Percentiles rank a stretch among this genome's conserved stretches.
phyloP scores from a whole-genome alignment of 2,797 vertebrate species.

The Trachops cirrhosus region DNA sequence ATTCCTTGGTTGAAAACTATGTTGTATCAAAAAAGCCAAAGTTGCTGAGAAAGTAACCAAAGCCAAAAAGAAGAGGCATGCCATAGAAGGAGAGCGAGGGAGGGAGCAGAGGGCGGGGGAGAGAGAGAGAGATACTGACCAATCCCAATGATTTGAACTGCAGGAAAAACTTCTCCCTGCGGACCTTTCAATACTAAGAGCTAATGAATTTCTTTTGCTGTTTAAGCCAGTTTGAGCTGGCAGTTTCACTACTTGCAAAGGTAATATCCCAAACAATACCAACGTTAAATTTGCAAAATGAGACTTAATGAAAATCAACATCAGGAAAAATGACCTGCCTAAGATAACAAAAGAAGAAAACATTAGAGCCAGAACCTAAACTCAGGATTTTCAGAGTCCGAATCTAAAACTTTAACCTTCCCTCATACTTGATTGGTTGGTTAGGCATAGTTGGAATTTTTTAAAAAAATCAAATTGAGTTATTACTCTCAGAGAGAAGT shows the following conservation, averaged over 20 bases:
- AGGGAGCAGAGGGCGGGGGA: background rate
- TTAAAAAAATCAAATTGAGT: background rate
- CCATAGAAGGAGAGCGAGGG: background rate
- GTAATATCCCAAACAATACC: background rate
- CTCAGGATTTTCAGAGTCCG: background rate
- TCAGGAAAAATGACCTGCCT: background rate
- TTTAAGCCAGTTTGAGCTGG: background rate
- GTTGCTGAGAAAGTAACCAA: background rate
- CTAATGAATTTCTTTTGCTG: background rate
- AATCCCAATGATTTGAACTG: background rate
- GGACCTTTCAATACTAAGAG: background rate
- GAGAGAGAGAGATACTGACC: background rate
- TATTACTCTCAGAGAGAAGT: background rate
- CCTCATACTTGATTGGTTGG: background rate
- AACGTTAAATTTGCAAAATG: background rate
- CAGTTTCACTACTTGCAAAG: background rate
- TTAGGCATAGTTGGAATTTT: background rate
- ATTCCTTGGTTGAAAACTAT: background rate
- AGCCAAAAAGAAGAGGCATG: background rate
- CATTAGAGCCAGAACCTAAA: background rate
- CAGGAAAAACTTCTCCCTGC: background rate
- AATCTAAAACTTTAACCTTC: background rate
- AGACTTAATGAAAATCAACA: background rate
- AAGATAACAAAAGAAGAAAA: background rate
- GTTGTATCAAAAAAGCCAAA: background rate